Evolutionary conservation across 2,888 invertebrate species (phyloP), one percentile per base, ranked within the genome.

Genomic region (Drosophila anceps): DNA sequence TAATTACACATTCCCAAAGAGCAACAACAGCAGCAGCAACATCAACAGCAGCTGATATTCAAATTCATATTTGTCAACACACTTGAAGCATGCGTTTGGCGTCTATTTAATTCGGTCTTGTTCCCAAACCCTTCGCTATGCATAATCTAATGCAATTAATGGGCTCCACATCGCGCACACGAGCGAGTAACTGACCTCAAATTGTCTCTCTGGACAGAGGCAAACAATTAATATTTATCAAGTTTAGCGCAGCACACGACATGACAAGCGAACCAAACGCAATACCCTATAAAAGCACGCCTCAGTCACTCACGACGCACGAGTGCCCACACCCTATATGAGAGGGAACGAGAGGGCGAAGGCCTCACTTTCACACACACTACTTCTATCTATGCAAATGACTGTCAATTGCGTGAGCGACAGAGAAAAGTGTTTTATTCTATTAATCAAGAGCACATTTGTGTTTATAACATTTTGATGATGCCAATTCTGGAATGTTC

Each of bases 211-310:
- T 57, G 76, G 53, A 62, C 75, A 74, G 60, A 58, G 70, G 44
- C 76, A 59, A 60, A 78, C 84, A 86, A 84, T 90, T 88, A 88
- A 88, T 84, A 90, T 90, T 86, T 84, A 90, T 84, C 84, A 86
- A 69, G 73, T 66, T 57, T 63, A 54, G 68, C 80, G 71, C 73
- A 69, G 62, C 59, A 55, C 55, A 48, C 48, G 46, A 74, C 62
- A 76, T 50, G 64, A 57, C 44, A 27, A 50, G 54, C 57, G 58
- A 62, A 60, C 62, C 24, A 31, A 67, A 50, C 51, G 41, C 41
- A n/a, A 48, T 37, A 37, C 37, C 27, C 48, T n/a, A 57, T 39
- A 62, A 43, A 35, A 46, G 29, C 29, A n/a, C 10, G 33, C 29
- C 39, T 8, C 15, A 53, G 33, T 20, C 43, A 57, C 41, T 33